phyloP scores from a whole-genome alignment of 64 coral and sea anemone genomes.

The Trachythela sp. region DNA sequence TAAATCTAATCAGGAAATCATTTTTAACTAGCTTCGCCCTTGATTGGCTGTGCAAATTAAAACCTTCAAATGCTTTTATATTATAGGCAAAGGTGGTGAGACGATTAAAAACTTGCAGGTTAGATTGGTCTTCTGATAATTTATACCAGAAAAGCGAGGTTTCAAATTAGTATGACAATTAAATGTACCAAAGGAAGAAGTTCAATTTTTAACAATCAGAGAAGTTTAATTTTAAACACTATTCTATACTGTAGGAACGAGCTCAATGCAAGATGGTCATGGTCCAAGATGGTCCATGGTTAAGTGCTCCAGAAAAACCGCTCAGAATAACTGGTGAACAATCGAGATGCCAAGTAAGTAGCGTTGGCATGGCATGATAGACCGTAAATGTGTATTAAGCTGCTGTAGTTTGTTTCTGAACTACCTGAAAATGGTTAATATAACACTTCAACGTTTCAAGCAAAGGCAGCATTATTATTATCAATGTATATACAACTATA shows the following conservation, averaged over 20 bases:
- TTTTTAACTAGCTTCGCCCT: too few species aligned
- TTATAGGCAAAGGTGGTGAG: constrained; percentile 94
- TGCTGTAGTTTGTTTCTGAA: too few species aligned
- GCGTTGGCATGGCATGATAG: neutral
- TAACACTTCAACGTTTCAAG: too few species aligned
- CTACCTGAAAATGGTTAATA: too few species aligned
- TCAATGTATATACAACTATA: too few species aligned
- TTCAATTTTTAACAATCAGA: too few species aligned
- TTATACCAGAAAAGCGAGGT: neutral
- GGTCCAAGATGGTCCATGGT: constrained; percentile 90
- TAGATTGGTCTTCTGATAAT: neutral
- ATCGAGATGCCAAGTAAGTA: constrained; percentile 62
- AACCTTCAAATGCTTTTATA: neutral
- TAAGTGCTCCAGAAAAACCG: constrained; percentile 92
- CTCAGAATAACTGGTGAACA: constrained; percentile 87
- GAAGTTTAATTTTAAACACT: too few species aligned
- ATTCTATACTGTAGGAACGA: constrained; percentile 56
- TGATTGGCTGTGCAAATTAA: neutral
- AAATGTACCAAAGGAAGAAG: too few species aligned
- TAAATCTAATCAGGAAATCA: too few species aligned
- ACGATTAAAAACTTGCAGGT: constrained; percentile 97
- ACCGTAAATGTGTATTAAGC: neutral
- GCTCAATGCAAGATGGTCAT: constrained; percentile 97
- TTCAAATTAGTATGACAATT: too few species aligned
- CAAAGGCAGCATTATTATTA: too few species aligned